These are phyloP conservation scores for Rhineura floridana DNA, from an alignment of 2,113 vertebrate genomes.

Conservation along the genomic window DNA sequence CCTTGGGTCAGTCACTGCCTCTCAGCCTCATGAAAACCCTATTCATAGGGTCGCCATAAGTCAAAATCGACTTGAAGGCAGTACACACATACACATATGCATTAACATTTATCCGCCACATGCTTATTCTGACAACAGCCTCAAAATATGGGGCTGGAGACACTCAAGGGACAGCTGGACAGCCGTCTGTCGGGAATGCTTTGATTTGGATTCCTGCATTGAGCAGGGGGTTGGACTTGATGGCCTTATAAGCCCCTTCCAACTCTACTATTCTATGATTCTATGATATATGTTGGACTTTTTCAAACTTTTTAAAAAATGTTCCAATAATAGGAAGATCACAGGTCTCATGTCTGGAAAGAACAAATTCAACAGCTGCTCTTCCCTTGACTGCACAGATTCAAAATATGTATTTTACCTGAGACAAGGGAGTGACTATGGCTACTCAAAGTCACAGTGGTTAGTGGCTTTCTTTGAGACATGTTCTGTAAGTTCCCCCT, in stretches of 20 bases:
- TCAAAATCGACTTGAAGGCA: too few species aligned
- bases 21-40: too few species aligned
- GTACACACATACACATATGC: too few species aligned
- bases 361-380: background rate
- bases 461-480: slow-evolving; percentile 2
- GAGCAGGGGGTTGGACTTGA: too few species aligned
- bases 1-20: too few species aligned
- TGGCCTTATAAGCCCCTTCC: too few species aligned
- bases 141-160: too few species aligned
- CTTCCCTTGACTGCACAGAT: background rate
- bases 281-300: background rate
- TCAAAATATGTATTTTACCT: background rate
- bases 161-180: too few species aligned
- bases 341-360: background rate
- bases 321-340: background rate
- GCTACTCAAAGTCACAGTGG: background rate
- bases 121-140: background rate
- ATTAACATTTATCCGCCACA: background rate
- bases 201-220: too few species aligned
- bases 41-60: too few species aligned
- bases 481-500: background rate
- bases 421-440: background rate
- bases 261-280: too few species aligned
- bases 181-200: too few species aligned
- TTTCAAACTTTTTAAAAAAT: background rate